A percentile compares a stretch with the other conserved stretches of the same genome.
Conservation (phyloP, 92 coral and sea anemone species). For the Isaurus tuberculatus region DNA sequence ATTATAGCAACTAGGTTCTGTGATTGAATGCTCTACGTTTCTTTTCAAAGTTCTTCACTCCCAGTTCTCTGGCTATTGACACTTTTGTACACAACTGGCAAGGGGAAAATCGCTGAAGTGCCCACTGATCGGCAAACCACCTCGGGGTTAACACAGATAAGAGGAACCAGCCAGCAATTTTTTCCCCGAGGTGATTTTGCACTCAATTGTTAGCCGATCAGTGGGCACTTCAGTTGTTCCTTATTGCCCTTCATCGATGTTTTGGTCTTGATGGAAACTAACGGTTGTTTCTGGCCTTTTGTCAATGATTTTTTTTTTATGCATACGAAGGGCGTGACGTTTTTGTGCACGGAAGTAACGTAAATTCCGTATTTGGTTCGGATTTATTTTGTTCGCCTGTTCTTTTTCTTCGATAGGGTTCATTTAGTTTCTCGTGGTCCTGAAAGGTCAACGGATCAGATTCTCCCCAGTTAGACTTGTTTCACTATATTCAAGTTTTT, state of each 20-base stretch:
- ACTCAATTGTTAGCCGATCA: neutral
- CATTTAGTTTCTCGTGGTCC: too few species aligned
- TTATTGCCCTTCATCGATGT: neutral
- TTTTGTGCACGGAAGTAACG: neutral
- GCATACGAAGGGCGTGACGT: neutral
- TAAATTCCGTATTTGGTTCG: neutral
- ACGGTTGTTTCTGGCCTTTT: neutral
- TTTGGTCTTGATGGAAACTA: neutral
- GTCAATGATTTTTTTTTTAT: neutral
- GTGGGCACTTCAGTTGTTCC: neutral
- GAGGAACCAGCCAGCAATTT: conserved; percentile 53
- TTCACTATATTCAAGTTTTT: too few species aligned
- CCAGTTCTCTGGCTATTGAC: conserved; percentile 50
- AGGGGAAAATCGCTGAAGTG: conserved; percentile 57
- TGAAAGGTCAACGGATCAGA: too few species aligned
- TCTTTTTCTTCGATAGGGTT: neutral
- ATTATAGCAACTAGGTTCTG: too few species aligned
- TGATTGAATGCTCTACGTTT: too few species aligned
- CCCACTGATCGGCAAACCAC: too few species aligned
- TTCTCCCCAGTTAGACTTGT: too few species aligned
- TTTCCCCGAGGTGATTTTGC: conserved; percentile 31
- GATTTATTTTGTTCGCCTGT: conserved; percentile 2
- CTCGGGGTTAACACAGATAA: too few species aligned
- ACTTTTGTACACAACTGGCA: conserved; percentile 49
- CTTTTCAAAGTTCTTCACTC: conserved; percentile 48